Percentiles rank a stretch among this genome's conserved stretches.
phyloP scores from a whole-genome alignment of 2,888 invertebrate genomes.

The Stenodera caucasica region DNA sequence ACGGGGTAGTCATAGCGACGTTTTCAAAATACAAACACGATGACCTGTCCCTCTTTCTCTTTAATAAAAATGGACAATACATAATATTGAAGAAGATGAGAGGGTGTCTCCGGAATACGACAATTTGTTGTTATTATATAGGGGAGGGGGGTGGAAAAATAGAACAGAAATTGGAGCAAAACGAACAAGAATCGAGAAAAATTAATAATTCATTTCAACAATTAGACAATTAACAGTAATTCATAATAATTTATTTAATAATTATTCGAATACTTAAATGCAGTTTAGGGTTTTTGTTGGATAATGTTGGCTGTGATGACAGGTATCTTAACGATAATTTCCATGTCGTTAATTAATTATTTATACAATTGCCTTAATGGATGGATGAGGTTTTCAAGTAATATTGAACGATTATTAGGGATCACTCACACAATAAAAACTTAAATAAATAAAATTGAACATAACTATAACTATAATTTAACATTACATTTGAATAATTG shows the following conservation, averaged over 20 bases:
- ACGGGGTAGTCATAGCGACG: slow-evolving; percentile 51
- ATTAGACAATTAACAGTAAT: too few species aligned
- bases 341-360: neutral
- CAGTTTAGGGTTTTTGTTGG: neutral
- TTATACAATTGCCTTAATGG: neutral
- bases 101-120: neutral
- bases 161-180: neutral
- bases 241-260: slow-evolving; percentile 4
- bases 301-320: neutral
- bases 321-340: neutral
- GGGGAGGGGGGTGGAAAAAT: neutral
- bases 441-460: neutral
- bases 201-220: too few species aligned
- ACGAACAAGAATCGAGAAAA: too few species aligned
- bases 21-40: slow-evolving; percentile 52
- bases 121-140: neutral
- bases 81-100: neutral
- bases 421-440: neutral
- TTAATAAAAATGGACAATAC: neutral
- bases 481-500: neutral
- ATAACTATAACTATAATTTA: neutral
- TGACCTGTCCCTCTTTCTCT: slow-evolving; percentile 8
- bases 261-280: too few species aligned
- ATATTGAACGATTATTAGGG: neutral
- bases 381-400: neutral